Percentiles rank a stretch among this genome's conserved stretches.
phyloP scores from a whole-genome alignment of 2,113 vertebrate species.

The Nicator chloris region DNA sequence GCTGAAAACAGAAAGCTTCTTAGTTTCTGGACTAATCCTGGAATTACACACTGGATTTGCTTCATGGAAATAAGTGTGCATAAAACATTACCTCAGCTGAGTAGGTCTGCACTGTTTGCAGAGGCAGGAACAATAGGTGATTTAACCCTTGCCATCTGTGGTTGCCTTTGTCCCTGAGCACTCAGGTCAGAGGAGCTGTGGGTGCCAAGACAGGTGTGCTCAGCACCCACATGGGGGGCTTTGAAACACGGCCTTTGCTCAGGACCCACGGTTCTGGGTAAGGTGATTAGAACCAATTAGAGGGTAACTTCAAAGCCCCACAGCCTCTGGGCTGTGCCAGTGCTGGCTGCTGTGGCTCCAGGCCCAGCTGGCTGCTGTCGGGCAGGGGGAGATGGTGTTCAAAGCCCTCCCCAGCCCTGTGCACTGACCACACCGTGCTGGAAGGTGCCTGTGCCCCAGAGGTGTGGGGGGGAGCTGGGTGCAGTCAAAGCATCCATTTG shows the following conservation, averaged over 20 bases:
- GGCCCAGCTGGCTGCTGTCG: rapidly evolving
- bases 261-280: rapidly evolving
- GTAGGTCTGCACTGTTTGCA: background rate
- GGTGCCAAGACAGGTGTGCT: rapidly evolving
- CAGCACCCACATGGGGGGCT: rapidly evolving
- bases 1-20: conserved; percentile 32
- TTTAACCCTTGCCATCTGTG: background rate
- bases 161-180: background rate
- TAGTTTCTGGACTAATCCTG: conserved; percentile 37
- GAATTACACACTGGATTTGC: conserved; percentile 55
- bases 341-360: background rate
- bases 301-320: background rate
- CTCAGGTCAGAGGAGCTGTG: rapidly evolving
- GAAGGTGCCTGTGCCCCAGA: rapidly evolving
- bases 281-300: background rate
- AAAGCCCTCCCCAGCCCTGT: background rate
- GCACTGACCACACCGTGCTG: rapidly evolving
- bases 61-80: conserved; percentile 19
- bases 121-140: background rate
- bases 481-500: rapidly evolving
- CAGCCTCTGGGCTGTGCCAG: too few relatives aligned
- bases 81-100: conserved; percentile 8
- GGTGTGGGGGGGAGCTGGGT: background rate
- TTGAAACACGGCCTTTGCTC: rapidly evolving
- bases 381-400: background rate